These are phyloP conservation scores for Musca domestica DNA, from an alignment of 1,140 invertebrate species.

Conservation along the genomic window DNA sequence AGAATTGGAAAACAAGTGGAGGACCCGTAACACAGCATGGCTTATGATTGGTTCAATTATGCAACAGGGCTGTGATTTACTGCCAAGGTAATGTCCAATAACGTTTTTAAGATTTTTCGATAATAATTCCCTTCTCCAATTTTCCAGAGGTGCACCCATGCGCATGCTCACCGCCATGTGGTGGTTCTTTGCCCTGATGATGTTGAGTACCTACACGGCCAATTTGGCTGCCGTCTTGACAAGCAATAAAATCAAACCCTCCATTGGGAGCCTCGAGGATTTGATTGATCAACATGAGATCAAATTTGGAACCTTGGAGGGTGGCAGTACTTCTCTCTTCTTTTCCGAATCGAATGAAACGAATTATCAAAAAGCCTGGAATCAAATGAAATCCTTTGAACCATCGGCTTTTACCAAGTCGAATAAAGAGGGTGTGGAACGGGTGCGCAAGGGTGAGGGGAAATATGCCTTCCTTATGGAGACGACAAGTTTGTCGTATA, in stretches of 20 bases:
- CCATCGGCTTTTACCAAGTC: slow-evolving; percentile 78
- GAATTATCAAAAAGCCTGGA: slow-evolving; percentile 71
- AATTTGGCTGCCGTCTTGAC: slow-evolving; percentile 94
- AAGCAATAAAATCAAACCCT: slow-evolving; percentile 75
- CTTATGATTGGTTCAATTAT: slow-evolving; percentile 79
- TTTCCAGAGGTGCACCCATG: slow-evolving; percentile 73
- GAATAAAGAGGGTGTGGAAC: slow-evolving; percentile 81
- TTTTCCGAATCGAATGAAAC: slow-evolving; percentile 65
- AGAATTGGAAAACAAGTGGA: slow-evolving; percentile 77
- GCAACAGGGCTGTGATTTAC: slow-evolving; percentile 77
- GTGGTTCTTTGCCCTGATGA: slow-evolving; percentile 96
- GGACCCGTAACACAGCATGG: slow-evolving; percentile 73
- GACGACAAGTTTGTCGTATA: slow-evolving; percentile 77
- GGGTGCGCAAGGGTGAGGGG: slow-evolving; percentile 66
- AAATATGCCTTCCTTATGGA: slow-evolving; percentile 84
- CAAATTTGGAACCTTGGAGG: slow-evolving; percentile 75
- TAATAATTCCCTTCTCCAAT: not conserved
- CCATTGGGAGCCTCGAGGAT: slow-evolving; percentile 83
- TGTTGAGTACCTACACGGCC: slow-evolving; percentile 93
- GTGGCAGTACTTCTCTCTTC: slow-evolving; percentile 69
- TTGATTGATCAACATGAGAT: slow-evolving; percentile 85
- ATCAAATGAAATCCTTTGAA: slow-evolving; percentile 76
- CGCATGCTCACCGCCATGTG: slow-evolving; percentile 82
- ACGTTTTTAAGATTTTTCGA: not conserved
- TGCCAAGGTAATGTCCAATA: slow-evolving; percentile 65